Base-by-base conservation (phyloP, 2,888 invertebrate genomes). In the Cryptosula pallasiana region DNA sequence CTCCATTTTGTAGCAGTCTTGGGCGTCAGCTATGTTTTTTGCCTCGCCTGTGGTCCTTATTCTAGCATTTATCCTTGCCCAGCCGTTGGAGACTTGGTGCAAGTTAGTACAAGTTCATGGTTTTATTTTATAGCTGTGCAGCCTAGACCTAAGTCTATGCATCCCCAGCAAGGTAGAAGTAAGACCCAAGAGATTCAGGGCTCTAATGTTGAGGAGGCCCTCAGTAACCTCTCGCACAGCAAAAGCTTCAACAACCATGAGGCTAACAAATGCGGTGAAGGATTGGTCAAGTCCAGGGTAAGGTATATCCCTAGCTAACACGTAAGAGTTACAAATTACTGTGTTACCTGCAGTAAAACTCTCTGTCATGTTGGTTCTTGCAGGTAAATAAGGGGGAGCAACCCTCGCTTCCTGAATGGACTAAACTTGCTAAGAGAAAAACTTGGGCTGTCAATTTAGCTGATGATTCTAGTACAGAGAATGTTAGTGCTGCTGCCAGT, bases 91-190 rank as follows among this genome's bases (percentile, higher is more conserved):
- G n/a, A n/a, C n/a, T n/a, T n/a, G n/a, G n/a, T n/a, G n/a, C n/a
- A n/a, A n/a, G n/a, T n/a, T n/a, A n/a, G n/a, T n/a, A n/a, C n/a
- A n/a, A n/a, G n/a, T n/a, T n/a, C n/a, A n/a, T n/a, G n/a, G n/a
- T n/a, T n/a, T n/a, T n/a, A n/a, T n/a, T n/a, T 13, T 57, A 5
- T 57, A 57, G 63, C 32, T 32, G 27, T 63, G 5, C 63, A 63
- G 32, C 63, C 63, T 13, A 63, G 63, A 63, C 63, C 63, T n/a
- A 63, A 63, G 63, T 63, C 63, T 13, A 63, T 63, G 63, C 16
- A 29, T 32, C 63, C 63, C 16, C 32, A 27, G 29, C 55, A 55
- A 3, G 32, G 27, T 13, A 20, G 32, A 13, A 32, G 27, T 5
- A 63, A 34, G 63, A 63, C 32, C 27, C 63, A 63, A 32, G 63